These are phyloP conservation scores for Cichladusa arquata DNA, from an alignment of 2,113 vertebrate species.

Conservation along the genomic window DNA sequence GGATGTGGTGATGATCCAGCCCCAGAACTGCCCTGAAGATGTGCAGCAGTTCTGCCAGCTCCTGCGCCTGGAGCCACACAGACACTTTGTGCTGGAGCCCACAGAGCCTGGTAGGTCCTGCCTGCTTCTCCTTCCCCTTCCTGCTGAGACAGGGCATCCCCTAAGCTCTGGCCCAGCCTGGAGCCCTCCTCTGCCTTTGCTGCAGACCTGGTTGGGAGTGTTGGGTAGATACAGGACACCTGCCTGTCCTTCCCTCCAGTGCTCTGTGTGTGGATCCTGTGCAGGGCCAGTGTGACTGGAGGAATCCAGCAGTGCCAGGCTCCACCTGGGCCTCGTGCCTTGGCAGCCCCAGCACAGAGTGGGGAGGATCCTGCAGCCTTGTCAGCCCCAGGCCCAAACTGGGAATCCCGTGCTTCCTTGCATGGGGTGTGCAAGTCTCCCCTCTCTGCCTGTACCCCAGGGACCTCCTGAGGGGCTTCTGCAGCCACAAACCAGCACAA, in stretches of 20 bases:
- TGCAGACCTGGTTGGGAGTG: neutral
- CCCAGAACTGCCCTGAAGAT: conserved; percentile 74
- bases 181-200: neutral
- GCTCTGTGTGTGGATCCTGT: accelerated
- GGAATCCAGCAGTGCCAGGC: neutral
- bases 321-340: neutral
- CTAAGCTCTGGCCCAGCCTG: neutral
- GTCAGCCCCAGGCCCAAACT: neutral
- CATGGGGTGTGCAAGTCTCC: accelerated
- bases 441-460: neutral
- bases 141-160: neutral
- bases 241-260: neutral
- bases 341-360: neutral
- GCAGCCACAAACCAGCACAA: neutral
- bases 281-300: neutral
- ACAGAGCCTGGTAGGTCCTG: conserved; percentile 57
- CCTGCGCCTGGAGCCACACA: conserved; percentile 79
- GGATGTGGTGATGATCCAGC: conserved; percentile 86
- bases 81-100: conserved; percentile 75
- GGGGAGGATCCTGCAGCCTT: neutral
- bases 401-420: neutral
- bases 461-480: neutral
- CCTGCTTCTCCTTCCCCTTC: neutral
- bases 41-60: conserved; percentile 83
- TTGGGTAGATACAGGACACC: neutral